Evolutionary conservation across 2,113 vertebrate species (phyloP), one percentile per base, ranked within the genome.

Genomic region (Dipodomys stephensi): DNA sequence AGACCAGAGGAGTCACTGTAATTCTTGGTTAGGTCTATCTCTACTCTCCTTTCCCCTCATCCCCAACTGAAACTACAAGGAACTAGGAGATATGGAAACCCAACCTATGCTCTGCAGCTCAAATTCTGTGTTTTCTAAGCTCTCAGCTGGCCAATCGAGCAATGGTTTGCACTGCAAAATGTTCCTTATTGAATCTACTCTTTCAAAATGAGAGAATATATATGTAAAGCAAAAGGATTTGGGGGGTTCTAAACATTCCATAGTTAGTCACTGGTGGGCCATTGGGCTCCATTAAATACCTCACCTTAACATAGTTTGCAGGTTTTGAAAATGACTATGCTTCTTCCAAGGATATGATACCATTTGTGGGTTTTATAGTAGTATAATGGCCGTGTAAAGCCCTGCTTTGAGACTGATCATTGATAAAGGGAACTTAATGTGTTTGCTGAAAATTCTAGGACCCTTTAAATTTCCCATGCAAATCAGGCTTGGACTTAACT

Each of bases 381-480:
- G 22, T 39, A 2, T 57, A 27, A 30, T 65, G 25, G 23, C 68
- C 67, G 18, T 1, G 1, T 7, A 32, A 86, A 64, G 35, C 5
- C 8, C 12, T n/a, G 10, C 62, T 83, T 90, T n/a, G 60, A 83
- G 74, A 13, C 6, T 68, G 39, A 57, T 65, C 30, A 64, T 15
- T 88, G 74, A 49, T 65, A 10, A 78, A 74, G 20, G 57, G 35
- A 82, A 64, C 25, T 84, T 0, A 32, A 32, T 12, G 9, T 30
- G 15, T 86, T 9, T 76, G 3, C 30, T 60, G 49, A 22, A 71
- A 64, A 65, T 79, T 82, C 92, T 32, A 78, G 46, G 25, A 49
- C 20, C 67, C 39, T 30, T 57, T 57, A 86, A 64, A 62, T 95
- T 92, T 81, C 19, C 22, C 35, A 71, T 91, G 53, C 44, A 95